Evolutionary conservation across 2,113 vertebrate species (phyloP).

Genomic region (Nerophis ophidion): DNA sequence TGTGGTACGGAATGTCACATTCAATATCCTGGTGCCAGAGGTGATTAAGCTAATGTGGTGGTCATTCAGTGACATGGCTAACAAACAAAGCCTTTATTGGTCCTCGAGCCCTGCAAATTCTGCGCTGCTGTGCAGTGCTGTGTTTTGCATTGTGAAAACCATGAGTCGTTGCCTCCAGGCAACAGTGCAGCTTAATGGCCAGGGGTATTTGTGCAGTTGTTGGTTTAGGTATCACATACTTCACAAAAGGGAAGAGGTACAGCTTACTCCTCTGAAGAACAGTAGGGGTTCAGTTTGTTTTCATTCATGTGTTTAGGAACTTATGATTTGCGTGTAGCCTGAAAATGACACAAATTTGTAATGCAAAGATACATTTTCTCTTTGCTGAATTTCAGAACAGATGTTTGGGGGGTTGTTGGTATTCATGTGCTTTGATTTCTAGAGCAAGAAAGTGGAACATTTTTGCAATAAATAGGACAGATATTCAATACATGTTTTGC

Average conservation of each 20-base stretch:
- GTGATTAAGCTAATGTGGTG: slow-evolving; percentile 71
- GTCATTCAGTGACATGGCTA: slow-evolving; percentile 68
- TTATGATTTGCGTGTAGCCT: too few relatives aligned
- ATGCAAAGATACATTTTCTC: too few relatives aligned
- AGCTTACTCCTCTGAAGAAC: neutral
- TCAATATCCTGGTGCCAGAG: slow-evolving; percentile 61
- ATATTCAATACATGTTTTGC: too few relatives aligned
- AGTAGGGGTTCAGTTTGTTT: too few relatives aligned
- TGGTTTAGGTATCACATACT: slow-evolving; percentile 19
- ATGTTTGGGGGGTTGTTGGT: too few relatives aligned
- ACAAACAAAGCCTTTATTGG: slow-evolving; percentile 65
- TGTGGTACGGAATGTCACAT: slow-evolving; percentile 61
- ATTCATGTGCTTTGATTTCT: too few relatives aligned
- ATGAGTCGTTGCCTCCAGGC: slow-evolving; percentile 40
- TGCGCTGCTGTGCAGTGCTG: slow-evolving; percentile 27
- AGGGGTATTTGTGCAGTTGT: slow-evolving; percentile 31
- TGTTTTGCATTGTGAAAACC: slow-evolving; percentile 44
- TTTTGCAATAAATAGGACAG: too few relatives aligned
- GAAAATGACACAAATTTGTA: too few relatives aligned
- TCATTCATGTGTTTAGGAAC: too few relatives aligned
- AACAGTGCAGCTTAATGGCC: slow-evolving; percentile 36
- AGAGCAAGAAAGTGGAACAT: too few relatives aligned
- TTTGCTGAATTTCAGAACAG: too few relatives aligned
- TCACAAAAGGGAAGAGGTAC: slow-evolving; percentile 10
- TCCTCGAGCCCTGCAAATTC: slow-evolving; percentile 51